Base-by-base conservation (phyloP, 2,888 invertebrate species). In the Mesochorus sp. region DNA sequence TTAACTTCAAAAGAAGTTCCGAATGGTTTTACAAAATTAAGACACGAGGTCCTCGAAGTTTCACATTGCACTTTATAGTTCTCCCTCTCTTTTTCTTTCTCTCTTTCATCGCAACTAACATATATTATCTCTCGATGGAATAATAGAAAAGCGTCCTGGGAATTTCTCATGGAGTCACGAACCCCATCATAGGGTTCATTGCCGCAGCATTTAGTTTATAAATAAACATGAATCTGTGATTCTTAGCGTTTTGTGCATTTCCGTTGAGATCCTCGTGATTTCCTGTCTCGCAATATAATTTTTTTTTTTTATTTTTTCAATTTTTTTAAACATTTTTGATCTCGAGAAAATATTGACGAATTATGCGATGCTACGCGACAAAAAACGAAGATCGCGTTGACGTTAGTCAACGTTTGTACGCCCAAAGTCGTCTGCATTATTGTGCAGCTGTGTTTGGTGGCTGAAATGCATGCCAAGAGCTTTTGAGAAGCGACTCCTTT, bases 121-220 rank as follows among this genome's bases (percentile, higher is more conserved):
- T 0, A 21, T 34, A 21, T 61, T 12, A 53, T 12, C 1, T 17
- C 47, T 57, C 37, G 49, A 68, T 66, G 85, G 81, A 87, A 85
- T 78, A 78, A 78, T 78, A 51, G 77, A 87, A 86, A 85, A 84
- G 73, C 80, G 77, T 70, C 83, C 83, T 87, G 88, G 82, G 88
- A 88, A 79, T 83, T 88, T 88, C 88, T 82, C 88, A 87, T 85
- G 85, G 64, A 83, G 85, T 84, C 86, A 82, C 64, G 74, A 80
- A 85, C 82, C 84, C 57, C 79, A 59, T 64, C 74, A 14, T 39
- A 83, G 84, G 83, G 86, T 87, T 88, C 86, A 87, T 85, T 87
- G 86, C 83, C 85, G 83, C 77, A 71, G 67, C 59, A 47, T 75
- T 49, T 51, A 26, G 24, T 59, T 66, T 53, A 53, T 53, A 66